Evolutionary conservation across 2,113 vertebrate species (phyloP).

Genomic region (Orycteropus afer): DNA sequence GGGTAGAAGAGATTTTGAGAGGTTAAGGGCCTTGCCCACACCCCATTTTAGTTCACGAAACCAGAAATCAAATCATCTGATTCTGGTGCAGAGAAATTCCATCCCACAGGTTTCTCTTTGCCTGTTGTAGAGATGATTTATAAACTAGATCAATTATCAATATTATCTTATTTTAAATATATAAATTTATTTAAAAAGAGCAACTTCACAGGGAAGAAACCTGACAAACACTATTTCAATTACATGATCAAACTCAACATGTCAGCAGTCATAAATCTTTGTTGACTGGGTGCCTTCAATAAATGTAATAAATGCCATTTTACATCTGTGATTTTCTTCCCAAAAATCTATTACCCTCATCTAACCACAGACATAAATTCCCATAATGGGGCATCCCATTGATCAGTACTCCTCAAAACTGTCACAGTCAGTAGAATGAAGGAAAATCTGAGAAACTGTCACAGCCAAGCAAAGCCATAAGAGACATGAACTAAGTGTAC

Average conservation of each 20-base stretch:
- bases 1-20: neutral
- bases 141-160: neutral
- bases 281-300: neutral
- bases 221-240: neutral
- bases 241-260: neutral
- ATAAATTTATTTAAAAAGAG: neutral
- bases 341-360: neutral
- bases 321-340: neutral
- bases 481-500: neutral
- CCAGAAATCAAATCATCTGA: slow-evolving; percentile 19
- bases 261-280: slow-evolving; percentile 19
- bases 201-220: neutral
- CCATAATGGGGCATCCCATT: neutral
- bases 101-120: neutral
- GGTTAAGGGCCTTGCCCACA: neutral
- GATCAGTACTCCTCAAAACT: neutral
- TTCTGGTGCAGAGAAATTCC: neutral
- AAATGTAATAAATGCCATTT: neutral
- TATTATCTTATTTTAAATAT: slow-evolving; percentile 2
- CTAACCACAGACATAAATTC: neutral
- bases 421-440: neutral
- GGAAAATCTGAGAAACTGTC: neutral
- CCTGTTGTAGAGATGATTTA: neutral
- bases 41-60: neutral
- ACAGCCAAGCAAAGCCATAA: neutral